Evolutionary conservation across 2,888 invertebrate species (phyloP), one percentile per base, ranked within the genome.

Genomic region (Pyrochroa serraticornis): DNA sequence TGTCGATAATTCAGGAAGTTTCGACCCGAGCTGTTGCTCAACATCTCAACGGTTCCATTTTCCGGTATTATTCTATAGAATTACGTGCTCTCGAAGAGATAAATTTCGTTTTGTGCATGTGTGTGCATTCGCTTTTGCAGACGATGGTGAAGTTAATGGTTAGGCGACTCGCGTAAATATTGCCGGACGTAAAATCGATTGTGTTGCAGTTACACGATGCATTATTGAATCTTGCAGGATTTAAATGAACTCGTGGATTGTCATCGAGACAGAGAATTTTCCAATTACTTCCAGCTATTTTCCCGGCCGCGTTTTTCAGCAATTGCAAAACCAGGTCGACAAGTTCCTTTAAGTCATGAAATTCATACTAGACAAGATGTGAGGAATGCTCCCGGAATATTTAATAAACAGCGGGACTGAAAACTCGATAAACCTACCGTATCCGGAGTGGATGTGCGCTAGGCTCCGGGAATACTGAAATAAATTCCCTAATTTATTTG

Each of bases 371-470:
- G 33, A 13, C n/a, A 14, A 33, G 12, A 8, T 13, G 9, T 30
- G 14, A n/a, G 43, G 43, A 45, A 52, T 45, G 52, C 45, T 39
- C 32, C 45, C 9, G 13, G 52, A 52, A 52, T 52, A 52, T 52
- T 52, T 45, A 52, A 52, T 39, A 37, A 10, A 43, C 31, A 22
- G 22, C 2, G 5, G 5, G 5, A 22, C 3, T 5, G 22, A 22
- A 22, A 22, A 22, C 22, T 5, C 22, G 22, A 22, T 22, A 22
- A 22, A 22, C 22, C 22, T 22, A 22, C 22, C 22, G 22, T 22
- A 22, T 5, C 22, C 22, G 22, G 22, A 22, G 22, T 5, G 22
- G 22, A 22, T 22, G 22, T 22, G 22, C 22, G 22, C 22, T 22
- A 22, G 22, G 22, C 22, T 22, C 22, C 22, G 22, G 22, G 22